phyloP scores from a whole-genome alignment of 2,113 vertebrate species.

The Triplophysa dalaica region DNA sequence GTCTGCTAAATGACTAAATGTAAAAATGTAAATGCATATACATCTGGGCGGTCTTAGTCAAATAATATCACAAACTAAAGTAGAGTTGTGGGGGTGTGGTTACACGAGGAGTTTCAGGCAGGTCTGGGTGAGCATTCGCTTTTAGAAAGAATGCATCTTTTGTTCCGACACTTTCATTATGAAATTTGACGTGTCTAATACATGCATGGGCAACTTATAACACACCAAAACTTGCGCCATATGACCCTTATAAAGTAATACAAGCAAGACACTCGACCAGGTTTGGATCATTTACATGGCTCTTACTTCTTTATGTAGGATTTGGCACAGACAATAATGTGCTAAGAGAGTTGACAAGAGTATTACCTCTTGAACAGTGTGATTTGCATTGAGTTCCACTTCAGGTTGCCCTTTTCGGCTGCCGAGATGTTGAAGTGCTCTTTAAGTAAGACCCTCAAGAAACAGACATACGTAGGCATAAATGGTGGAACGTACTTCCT shows the following conservation, averaged over 20 bases:
- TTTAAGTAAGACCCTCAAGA: slow-evolving; percentile 47
- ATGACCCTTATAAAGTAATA: background rate
- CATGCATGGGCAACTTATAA: no score
- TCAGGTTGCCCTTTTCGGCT: slow-evolving; percentile 40
- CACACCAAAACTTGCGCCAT: no score
- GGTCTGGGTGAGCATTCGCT: no score
- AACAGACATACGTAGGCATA: slow-evolving; percentile 37
- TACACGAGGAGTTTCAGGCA: no score
- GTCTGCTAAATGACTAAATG: no score
- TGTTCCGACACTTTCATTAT: no score
- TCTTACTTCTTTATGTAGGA: slow-evolving; percentile 33
- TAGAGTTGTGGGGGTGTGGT: no score
- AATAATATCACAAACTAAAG: no score
- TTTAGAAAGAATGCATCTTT: no score
- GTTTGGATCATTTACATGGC: slow-evolving; percentile 15
- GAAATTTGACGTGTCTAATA: no score
- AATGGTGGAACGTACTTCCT: slow-evolving; percentile 21
- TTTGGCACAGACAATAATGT: slow-evolving; percentile 46
- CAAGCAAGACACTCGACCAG: background rate
- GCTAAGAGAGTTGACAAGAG: slow-evolving; percentile 36
- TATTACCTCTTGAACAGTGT: slow-evolving; percentile 47
- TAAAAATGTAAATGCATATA: no score
- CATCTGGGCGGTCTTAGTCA: no score
- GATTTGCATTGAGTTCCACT: slow-evolving; percentile 55
- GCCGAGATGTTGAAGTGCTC: slow-evolving; percentile 52